Percentiles rank a stretch among this genome's conserved stretches.
Evolutionary conservation across 1,140 invertebrate genomes (phyloP).

Genomic region (Drepana arcuata): DNA sequence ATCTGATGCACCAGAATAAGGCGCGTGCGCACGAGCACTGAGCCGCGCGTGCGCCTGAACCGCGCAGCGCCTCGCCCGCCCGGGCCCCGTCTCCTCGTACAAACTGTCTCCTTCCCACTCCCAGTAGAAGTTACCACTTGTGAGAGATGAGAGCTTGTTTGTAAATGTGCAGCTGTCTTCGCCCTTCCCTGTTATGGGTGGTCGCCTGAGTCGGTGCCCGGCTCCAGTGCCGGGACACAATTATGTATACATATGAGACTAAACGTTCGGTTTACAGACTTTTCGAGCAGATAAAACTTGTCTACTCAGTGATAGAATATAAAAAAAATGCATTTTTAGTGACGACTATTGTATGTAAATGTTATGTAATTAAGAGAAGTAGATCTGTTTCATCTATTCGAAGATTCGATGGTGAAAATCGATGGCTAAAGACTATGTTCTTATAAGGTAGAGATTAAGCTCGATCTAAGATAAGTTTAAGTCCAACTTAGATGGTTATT

Average conservation of each 20-base stretch:
- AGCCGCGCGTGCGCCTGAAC: constrained; percentile 29
- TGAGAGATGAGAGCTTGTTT: too few relatives aligned
- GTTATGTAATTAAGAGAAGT: constrained; percentile 56
- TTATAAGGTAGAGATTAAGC: constrained; percentile 50
- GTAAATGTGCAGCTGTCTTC: constrained; percentile 62
- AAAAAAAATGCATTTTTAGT: constrained; percentile 69
- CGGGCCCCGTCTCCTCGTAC: neutral
- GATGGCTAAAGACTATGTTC: constrained; percentile 66
- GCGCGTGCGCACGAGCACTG: constrained; percentile 57
- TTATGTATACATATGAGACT: constrained; percentile 37
- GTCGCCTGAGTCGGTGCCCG: too few relatives aligned
- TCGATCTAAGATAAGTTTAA: constrained; percentile 54
- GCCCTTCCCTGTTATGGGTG: constrained; percentile 47
- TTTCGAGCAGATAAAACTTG: constrained; percentile 68
- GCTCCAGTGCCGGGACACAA: too few relatives aligned
- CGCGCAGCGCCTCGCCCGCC: constrained; percentile 2
- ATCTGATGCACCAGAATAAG: constrained; percentile 75
- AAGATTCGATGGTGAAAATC: constrained; percentile 63
- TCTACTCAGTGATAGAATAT: constrained; percentile 68
- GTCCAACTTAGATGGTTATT: constrained; percentile 64
- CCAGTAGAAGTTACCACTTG: constrained; percentile 9
- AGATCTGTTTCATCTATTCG: constrained; percentile 72
- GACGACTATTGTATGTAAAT: constrained; percentile 62
- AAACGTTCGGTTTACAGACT: constrained; percentile 58
- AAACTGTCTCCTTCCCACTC: neutral